phyloP scores from a whole-genome alignment of 2,113 vertebrate species.

The Hyaena hyaena region DNA sequence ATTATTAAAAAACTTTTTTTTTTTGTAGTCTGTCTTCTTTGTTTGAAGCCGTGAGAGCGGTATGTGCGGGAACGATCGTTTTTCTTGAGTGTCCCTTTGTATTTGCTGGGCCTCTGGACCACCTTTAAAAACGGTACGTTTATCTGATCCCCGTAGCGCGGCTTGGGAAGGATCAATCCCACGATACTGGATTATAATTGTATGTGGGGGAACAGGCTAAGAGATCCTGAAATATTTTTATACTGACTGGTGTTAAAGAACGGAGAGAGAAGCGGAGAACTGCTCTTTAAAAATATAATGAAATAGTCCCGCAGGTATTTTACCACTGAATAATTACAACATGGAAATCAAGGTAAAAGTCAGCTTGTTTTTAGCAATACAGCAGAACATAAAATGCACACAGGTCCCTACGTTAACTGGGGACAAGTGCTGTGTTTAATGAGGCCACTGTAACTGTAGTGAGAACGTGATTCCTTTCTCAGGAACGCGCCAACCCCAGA shows the following conservation, averaged over 20 bases:
- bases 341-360: neutral
- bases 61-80: rapidly evolving
- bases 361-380: neutral
- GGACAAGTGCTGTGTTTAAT: rapidly evolving
- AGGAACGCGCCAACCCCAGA: rapidly evolving
- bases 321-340: neutral
- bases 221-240: neutral
- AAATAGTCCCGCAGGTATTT: neutral
- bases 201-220: neutral
- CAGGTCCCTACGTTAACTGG: rapidly evolving
- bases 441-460: rapidly evolving
- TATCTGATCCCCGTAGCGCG: neutral
- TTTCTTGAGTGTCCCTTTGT: rapidly evolving
- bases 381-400: rapidly evolving
- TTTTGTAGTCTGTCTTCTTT: neutral
- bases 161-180: neutral
- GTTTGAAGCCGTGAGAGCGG: neutral
- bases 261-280: neutral
- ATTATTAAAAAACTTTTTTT: neutral
- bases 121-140: neutral
- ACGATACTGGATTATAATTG: rapidly evolving
- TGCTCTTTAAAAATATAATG: neutral
- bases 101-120: neutral
- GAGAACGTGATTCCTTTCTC: neutral
- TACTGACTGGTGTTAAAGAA: neutral